A percentile compares a stretch with the other conserved stretches of the same genome.
Conservation (phyloP, 2,797 vertebrate genomes). For the Diplodus sargus region DNA sequence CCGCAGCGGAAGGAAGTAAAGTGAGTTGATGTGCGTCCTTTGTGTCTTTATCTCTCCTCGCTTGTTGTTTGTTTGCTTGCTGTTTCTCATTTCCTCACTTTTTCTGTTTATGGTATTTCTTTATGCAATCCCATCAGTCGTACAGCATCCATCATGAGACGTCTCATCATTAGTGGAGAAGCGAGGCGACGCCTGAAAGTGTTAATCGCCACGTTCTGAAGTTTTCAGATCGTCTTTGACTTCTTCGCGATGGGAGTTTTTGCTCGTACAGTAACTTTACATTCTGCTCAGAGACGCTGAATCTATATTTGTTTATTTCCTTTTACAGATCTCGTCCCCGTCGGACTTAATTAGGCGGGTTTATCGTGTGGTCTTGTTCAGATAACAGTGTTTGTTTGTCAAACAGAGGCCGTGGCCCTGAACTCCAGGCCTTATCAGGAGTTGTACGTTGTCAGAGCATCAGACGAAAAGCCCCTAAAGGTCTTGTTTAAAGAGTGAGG, state of each 20-base stretch:
- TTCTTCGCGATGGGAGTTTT: slow-evolving; percentile 1
- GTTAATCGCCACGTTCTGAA: slow-evolving; percentile 12
- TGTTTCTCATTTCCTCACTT: slow-evolving; percentile 27
- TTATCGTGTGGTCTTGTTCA: slow-evolving; percentile 29
- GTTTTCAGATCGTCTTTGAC: slow-evolving; percentile 9
- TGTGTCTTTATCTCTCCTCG: background rate
- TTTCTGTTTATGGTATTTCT: slow-evolving; percentile 6
- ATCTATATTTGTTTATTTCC: slow-evolving; percentile 24
- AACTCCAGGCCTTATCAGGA: slow-evolving; percentile 22
- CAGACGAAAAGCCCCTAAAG: background rate
- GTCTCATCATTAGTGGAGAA: slow-evolving; percentile 11
- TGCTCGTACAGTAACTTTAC: background rate
- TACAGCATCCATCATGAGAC: background rate
- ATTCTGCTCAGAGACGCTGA: slow-evolving; percentile 3
- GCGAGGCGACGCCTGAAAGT: background rate
- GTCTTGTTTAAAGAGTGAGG: background rate
- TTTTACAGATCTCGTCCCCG: slow-evolving; percentile 7
- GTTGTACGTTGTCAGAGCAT: slow-evolving; percentile 11
- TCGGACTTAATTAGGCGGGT: slow-evolving; percentile 43
- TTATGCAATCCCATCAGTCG: background rate
- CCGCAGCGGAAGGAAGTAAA: background rate
- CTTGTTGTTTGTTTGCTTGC: slow-evolving; percentile 2
- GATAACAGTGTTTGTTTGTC: slow-evolving; percentile 57
- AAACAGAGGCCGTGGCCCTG: slow-evolving; percentile 27
- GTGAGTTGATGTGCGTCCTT: background rate